A percentile compares a stretch with the other conserved stretches of the same genome.
Conservation (phyloP, 2,797 vertebrate species). For the Botia kubotai region DNA sequence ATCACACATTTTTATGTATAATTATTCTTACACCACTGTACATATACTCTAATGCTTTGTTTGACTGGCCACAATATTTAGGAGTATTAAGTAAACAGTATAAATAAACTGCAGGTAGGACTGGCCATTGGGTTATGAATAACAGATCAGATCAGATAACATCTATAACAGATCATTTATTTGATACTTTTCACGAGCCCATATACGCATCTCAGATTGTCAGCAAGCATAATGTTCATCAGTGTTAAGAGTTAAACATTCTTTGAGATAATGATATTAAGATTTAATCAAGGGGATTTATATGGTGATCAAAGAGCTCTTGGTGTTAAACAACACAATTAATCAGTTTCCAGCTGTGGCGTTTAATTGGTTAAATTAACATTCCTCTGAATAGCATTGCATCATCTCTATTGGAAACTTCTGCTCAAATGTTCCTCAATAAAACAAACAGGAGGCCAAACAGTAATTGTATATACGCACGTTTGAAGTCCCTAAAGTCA, state of each 20-base stretch:
- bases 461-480: neutral
- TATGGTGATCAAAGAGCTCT: neutral
- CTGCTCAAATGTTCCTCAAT: neutral
- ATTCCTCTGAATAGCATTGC: neutral
- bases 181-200: neutral
- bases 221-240: neutral
- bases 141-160: slow-evolving; percentile 2
- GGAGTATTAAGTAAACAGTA: neutral
- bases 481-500: neutral
- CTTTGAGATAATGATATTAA: slow-evolving; percentile 25
- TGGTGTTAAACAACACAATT: slow-evolving; percentile 17
- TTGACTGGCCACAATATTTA: slow-evolving; percentile 8
- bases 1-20: too few species aligned
- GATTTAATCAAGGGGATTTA: neutral
- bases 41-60: slow-evolving; percentile 39
- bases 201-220: neutral
- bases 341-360: neutral
- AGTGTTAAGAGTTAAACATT: slow-evolving; percentile 14
- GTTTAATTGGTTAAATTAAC: neutral
- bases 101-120: neutral
- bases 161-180: neutral
- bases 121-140: neutral
- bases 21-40: slow-evolving; percentile 33
- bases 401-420: neutral
- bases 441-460: neutral